A percentile compares a stretch with the other conserved stretches of the same genome.
Conservation (phyloP, 2,888 invertebrate species). For the Diadegma fenestrale region DNA sequence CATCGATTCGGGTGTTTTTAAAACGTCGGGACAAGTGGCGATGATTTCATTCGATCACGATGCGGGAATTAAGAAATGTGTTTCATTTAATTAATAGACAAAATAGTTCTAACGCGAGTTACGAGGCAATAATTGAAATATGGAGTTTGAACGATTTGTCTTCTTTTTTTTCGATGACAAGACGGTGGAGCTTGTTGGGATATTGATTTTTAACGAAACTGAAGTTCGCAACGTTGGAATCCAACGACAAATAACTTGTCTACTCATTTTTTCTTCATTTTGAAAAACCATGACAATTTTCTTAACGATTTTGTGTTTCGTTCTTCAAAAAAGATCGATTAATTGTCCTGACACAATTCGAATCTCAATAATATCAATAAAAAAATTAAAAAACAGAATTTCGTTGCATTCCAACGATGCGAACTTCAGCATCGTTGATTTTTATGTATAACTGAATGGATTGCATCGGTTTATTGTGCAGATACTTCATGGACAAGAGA, state of each 20-base stretch:
- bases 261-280: no score
- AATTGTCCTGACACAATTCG: no score
- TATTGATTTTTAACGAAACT: no score
- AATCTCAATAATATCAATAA: no score
- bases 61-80: not conserved
- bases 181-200: not conserved
- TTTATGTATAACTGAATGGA: not conserved
- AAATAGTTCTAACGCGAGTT: not conserved
- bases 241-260: no score
- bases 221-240: no score
- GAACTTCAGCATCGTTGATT: no score
- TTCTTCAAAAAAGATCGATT: no score
- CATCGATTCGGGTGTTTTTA: not conserved
- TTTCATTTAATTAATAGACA: not conserved
- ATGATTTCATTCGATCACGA: not conserved
- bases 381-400: no score
- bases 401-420: no score
- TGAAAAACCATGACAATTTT: no score
- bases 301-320: no score
- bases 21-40: not conserved
- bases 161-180: not conserved
- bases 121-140: not conserved
- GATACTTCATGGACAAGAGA: conserved; percentile 93
- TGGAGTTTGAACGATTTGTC: not conserved
- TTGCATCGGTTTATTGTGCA: conserved; percentile 72